These are phyloP conservation scores for Platypus cylindrus DNA, from an alignment of 2,888 invertebrate species.

Conservation along the genomic window DNA sequence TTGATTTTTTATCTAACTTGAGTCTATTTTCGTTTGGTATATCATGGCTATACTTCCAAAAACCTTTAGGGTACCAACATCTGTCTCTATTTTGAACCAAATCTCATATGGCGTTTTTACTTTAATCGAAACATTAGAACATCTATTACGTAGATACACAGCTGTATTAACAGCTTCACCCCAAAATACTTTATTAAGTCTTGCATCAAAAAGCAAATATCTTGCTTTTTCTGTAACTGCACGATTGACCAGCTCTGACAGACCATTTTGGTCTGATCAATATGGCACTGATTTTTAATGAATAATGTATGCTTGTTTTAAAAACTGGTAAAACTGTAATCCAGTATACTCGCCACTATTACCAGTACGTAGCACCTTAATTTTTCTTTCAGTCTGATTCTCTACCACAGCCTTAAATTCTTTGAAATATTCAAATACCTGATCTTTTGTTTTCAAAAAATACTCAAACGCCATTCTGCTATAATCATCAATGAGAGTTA, in stretches of 20 bases:
- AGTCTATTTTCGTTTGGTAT: slow-evolving; percentile 11
- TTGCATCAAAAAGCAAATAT: slow-evolving; percentile 7
- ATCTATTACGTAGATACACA: slow-evolving; percentile 10
- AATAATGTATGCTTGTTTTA: slow-evolving; percentile 7
- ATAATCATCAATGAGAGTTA: slow-evolving; percentile 14
- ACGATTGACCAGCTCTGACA: slow-evolving; percentile 12
- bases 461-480: slow-evolving; percentile 13
- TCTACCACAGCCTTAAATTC: slow-evolving; percentile 9
- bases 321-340: slow-evolving; percentile 3
- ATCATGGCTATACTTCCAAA: slow-evolving; percentile 12
- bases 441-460: slow-evolving; percentile 12
- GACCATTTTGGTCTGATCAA: slow-evolving; percentile 13
- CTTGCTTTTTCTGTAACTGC: slow-evolving; percentile 11
- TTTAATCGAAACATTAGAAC: slow-evolving; percentile 8
- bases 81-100: slow-evolving; percentile 10
- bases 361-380: slow-evolving; percentile 10
- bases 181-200: slow-evolving; percentile 9
- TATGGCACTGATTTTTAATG: slow-evolving; percentile 9
- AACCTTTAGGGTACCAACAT: slow-evolving; percentile 6
- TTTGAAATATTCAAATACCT: slow-evolving; percentile 10
- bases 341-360: slow-evolving; percentile 12
- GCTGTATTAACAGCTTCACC: slow-evolving; percentile 13
- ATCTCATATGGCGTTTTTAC: slow-evolving; percentile 12
- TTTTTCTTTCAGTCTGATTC: slow-evolving; percentile 9
- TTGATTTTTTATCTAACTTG: slow-evolving; percentile 14